phyloP scores from a whole-genome alignment of 1,140 invertebrate species.

The Maconellicoccus hirsutus region DNA sequence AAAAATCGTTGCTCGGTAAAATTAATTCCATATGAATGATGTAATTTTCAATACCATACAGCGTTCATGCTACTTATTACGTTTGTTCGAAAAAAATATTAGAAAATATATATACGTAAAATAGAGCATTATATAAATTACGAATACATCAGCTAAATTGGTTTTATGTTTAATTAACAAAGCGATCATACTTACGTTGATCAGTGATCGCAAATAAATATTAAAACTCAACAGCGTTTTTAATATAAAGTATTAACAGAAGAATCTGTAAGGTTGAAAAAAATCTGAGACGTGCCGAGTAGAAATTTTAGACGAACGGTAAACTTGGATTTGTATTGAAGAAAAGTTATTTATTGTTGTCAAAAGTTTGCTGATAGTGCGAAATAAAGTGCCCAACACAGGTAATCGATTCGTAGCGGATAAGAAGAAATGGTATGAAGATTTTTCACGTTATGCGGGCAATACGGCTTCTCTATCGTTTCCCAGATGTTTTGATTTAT shows the following conservation, averaged over 20 bases:
- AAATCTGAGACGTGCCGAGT: background rate
- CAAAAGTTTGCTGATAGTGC: constrained; percentile 3
- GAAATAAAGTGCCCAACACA: background rate
- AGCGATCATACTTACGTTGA: background rate
- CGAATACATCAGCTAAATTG: background rate
- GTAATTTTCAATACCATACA: too few species aligned
- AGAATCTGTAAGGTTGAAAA: background rate
- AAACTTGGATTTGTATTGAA: background rate
- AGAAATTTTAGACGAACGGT: background rate
- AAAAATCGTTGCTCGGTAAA: background rate
- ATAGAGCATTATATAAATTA: too few species aligned
- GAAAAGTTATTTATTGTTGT: background rate
- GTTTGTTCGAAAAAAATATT: too few species aligned
- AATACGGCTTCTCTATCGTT: background rate
- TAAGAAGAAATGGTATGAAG: background rate
- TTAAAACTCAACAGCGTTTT: background rate
- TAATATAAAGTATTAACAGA: background rate
- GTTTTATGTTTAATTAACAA: background rate
- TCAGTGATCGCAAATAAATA: constrained; percentile 4
- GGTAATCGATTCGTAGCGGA: background rate
- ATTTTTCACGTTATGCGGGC: constrained; percentile 1
- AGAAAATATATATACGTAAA: too few species aligned
- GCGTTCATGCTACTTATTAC: too few species aligned
- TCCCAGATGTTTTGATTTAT: background rate
- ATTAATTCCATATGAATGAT: too few species aligned